phyloP scores from a whole-genome alignment of 2,888 invertebrate genomes.

The Meteorus colon region DNA sequence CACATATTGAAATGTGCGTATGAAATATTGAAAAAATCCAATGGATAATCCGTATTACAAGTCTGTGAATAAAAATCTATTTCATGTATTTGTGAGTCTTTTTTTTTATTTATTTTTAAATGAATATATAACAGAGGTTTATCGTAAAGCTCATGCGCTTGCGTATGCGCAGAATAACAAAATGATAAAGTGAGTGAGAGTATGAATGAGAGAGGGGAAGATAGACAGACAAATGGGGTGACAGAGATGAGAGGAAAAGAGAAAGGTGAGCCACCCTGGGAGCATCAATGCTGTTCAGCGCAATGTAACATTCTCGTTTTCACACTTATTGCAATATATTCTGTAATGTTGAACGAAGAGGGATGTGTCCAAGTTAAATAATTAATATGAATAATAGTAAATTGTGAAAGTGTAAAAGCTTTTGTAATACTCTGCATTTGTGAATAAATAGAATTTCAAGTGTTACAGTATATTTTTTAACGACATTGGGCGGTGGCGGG shows the following conservation, averaged over 20 bases:
- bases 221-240: conserved; percentile 12
- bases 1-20: neutral
- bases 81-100: neutral
- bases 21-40: neutral
- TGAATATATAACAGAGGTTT: conserved; percentile 14
- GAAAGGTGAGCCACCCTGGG: conserved; percentile 30
- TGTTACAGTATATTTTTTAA: conserved; percentile 3
- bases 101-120: conserved; percentile 28
- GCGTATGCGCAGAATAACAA: conserved; percentile 32
- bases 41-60: conserved; percentile 11
- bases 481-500: conserved; percentile 58
- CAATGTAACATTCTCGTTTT: conserved; percentile 36
- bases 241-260: conserved; percentile 22
- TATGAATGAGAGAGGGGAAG: neutral
- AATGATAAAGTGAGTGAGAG: neutral
- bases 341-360: conserved; percentile 2
- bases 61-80: neutral
- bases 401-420: conserved; percentile 3
- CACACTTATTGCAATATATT: conserved; percentile 6
- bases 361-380: conserved; percentile 18
- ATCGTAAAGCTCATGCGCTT: conserved; percentile 35
- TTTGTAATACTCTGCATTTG: conserved; percentile 1
- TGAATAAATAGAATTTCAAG: neutral
- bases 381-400: conserved; percentile 23
- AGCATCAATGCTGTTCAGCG: conserved; percentile 31